A percentile compares a stretch with the other conserved stretches of the same genome.
phyloP scores from a whole-genome alignment of 35 echinoderm and acorn worm genomes.

The Ptychodera flava region DNA sequence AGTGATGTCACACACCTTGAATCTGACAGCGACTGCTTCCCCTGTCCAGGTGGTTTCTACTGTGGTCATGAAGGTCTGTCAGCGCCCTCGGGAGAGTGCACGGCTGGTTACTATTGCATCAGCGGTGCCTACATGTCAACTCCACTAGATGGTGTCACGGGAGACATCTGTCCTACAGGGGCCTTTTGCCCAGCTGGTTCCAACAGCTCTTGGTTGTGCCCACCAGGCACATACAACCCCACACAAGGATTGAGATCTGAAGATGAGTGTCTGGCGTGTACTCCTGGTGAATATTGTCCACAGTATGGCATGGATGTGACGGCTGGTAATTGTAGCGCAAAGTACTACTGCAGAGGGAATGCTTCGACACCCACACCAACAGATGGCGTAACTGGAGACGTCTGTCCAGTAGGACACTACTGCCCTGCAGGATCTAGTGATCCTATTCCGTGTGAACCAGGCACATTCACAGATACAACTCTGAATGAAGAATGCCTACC shows the following conservation, averaged over 20 bases:
- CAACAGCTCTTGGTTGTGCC: conserved; percentile 78
- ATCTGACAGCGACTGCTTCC: conserved; percentile 43
- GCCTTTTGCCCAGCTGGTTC: conserved; percentile 77
- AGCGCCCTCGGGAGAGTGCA: conserved; percentile 38
- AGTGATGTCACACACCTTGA: conserved; percentile 37
- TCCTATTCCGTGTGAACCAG: conserved; percentile 90
- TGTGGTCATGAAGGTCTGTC: conserved; percentile 60
- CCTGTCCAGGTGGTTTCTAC: conserved; percentile 78
- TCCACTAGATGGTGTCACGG: conserved; percentile 75
- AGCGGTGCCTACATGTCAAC: conserved; percentile 47
- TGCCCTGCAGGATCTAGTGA: conserved; percentile 67
- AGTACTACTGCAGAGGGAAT: conserved; percentile 75
- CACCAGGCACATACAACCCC: conserved; percentile 92
- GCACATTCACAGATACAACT: conserved; percentile 82
- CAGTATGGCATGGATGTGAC: conserved; percentile 86
- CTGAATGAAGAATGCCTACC: conserved; percentile 62
- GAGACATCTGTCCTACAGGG: conserved; percentile 87
- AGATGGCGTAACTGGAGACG: conserved; percentile 80
- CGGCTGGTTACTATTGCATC: conserved; percentile 80
- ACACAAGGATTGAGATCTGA: conserved; percentile 84
- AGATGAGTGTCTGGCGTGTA: conserved; percentile 67
- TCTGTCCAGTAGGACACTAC: conserved; percentile 81
- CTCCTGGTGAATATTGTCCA: conserved; percentile 80
- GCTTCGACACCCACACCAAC: conserved; percentile 49
- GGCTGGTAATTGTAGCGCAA: conserved; percentile 54